Conservation (phyloP, 1,140 invertebrate genomes). For the Bombus soroeensis region DNA sequence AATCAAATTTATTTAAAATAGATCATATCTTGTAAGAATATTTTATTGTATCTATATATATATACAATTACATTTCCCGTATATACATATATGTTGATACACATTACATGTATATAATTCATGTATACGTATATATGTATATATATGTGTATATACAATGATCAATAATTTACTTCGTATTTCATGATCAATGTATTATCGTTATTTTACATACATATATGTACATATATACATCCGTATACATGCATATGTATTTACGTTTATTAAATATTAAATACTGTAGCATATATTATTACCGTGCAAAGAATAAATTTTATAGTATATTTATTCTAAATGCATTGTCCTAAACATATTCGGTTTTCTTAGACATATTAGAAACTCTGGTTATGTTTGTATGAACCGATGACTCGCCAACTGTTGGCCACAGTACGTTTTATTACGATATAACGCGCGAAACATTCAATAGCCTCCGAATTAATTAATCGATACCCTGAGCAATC, state of each 20-base stretch:
- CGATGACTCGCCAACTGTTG: not conserved
- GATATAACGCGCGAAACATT: constrained; percentile 32
- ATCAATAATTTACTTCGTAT: constrained; percentile 39
- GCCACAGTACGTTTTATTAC: not conserved
- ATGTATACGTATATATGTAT: constrained; percentile 45
- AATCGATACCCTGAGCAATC: constrained; percentile 66
- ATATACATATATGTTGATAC: constrained; percentile 57
- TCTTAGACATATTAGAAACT: constrained; percentile 47
- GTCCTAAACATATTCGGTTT: constrained; percentile 24
- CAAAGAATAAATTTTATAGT: constrained; percentile 70
- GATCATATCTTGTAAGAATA: constrained; percentile 63
- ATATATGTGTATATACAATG: constrained; percentile 36
- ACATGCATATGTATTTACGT: constrained; percentile 42
- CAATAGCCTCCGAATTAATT: constrained; percentile 48
- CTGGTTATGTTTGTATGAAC: constrained; percentile 24
- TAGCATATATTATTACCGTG: constrained; percentile 62
- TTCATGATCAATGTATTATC: constrained; percentile 46
- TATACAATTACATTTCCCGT: constrained; percentile 47
- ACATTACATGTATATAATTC: constrained; percentile 50
- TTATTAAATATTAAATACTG: constrained; percentile 67
- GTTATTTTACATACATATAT: constrained; percentile 46
- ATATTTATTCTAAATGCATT: constrained; percentile 69
- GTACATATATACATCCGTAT: constrained; percentile 15
- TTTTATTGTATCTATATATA: constrained; percentile 69
- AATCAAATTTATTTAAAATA: constrained; percentile 47